These are phyloP conservation scores for Lepus townsendii DNA, from an alignment of 2,797 vertebrate species.

Conservation along the genomic window DNA sequence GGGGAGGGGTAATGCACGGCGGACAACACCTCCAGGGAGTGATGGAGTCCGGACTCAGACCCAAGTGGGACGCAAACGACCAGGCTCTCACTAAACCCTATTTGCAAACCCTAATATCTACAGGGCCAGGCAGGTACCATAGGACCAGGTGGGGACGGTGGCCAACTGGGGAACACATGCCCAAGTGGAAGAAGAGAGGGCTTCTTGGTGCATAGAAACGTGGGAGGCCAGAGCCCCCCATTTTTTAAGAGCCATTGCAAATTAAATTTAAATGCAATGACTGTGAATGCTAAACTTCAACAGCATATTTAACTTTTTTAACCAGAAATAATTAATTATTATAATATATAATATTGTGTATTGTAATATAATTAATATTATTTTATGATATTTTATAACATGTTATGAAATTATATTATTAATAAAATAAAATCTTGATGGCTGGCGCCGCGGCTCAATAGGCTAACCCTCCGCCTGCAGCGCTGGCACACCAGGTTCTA, in stretches of 20 bases:
- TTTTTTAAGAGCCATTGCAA: background rate
- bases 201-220: background rate
- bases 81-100: background rate
- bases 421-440: background rate
- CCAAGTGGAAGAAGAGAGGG: background rate
- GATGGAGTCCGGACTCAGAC: background rate
- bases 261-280: background rate
- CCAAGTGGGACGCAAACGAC: background rate
- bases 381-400: too few species aligned
- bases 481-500: too few species aligned
- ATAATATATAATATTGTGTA: too few species aligned
- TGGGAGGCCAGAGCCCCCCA: background rate
- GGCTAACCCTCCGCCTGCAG: too few species aligned
- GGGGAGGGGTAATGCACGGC: accelerated
- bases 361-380: too few species aligned
- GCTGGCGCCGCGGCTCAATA: too few species aligned
- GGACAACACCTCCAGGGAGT: background rate
- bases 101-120: background rate
- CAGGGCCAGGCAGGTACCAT: background rate
- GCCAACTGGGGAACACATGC: background rate
- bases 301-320: background rate
- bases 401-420: too few species aligned
- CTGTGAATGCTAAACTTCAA: conserved; percentile 4
- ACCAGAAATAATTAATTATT: too few species aligned
- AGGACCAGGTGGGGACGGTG: background rate